Conservation (phyloP, 2,888 invertebrate species). For the Yponomeuta sedellus region DNA sequence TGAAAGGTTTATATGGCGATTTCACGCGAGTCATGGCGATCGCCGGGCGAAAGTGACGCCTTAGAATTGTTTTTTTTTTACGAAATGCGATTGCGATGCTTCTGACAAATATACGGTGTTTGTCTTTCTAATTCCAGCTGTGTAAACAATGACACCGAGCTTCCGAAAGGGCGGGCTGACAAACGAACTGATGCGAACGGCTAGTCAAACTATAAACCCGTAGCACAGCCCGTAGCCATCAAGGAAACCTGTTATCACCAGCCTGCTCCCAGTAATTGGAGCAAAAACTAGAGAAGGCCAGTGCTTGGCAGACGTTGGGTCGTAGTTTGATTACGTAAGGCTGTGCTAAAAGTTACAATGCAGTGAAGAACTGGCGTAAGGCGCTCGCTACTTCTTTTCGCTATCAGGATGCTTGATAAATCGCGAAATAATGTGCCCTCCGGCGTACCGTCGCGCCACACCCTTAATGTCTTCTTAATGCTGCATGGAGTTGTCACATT, state of each 20-base stretch:
- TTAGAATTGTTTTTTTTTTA: conserved; percentile 26
- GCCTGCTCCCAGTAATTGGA: too few relatives aligned
- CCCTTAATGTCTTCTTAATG: conserved; percentile 72
- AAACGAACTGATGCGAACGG: too few relatives aligned
- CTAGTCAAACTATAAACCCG: too few relatives aligned
- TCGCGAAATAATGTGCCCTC: conserved; percentile 61
- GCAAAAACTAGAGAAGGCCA: too few relatives aligned
- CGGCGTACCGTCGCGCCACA: conserved; percentile 39
- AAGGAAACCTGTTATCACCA: too few relatives aligned
- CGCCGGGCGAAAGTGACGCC: conserved; percentile 42
- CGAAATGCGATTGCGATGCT: background rate
- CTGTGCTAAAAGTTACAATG: conserved; percentile 5
- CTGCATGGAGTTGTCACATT: conserved; percentile 68
- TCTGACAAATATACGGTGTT: background rate
- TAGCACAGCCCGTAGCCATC: too few relatives aligned
- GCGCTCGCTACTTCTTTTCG: conserved; percentile 25
- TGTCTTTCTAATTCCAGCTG: background rate
- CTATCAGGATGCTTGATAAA: conserved; percentile 56
- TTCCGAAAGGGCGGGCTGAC: background rate
- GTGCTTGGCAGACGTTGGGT: too few relatives aligned
- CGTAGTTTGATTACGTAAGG: background rate
- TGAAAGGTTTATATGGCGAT: conserved; percentile 63
- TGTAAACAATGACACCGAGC: background rate
- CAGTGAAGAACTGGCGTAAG: conserved; percentile 7
- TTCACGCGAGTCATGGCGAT: conserved; percentile 47